Base-by-base conservation (phyloP, 35 echinoderm and acorn worm genomes). In the Acanthaster planci region DNA sequence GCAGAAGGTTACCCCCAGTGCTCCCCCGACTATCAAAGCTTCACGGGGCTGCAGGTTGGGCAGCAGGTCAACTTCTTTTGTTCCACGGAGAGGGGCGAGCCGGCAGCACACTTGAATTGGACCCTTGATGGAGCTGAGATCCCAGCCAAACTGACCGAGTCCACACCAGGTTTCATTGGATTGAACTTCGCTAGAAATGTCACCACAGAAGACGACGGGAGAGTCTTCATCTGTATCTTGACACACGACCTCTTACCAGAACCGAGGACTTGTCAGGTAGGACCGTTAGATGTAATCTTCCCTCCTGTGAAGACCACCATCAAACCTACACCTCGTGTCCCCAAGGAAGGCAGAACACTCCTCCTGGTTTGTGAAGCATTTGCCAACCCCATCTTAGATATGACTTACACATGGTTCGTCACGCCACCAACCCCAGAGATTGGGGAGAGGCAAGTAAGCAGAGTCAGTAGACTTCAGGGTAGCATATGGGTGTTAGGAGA, bases 211-310 rank as follows among this genome's bases (percentile, higher is more conserved):
- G 81, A 83, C 51, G 37, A 83, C 38, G n/a, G 53, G 29, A n/a
- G 35, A 37, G 14, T 7, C 5, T 59, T 83, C 18, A 21, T 57
- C 10, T 83, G 81, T 15, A 83, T 53, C 4, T 35, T 37, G 32
- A 59, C 81, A 30, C 56, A 83, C 36, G 56, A 27, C 1, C 52
- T 60, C 34, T 1, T 34, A 36, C 32, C 32, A 14, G 38, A 57
- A 57, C 53, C 81, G 44, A 51, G 54, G 38, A 58, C 52, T 0
- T 83, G 81, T 16, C 30, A 60, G 12, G 36, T 83, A 7, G 81
- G 81, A 22, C 81, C 81, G 7, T 31, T 83, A 7, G 56, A 83
- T 59, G 81, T 83, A 3, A 31, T 58, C 21, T 83, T 37, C 38
- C 81, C 81, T 16, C 81, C 81, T 14, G 35, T 51, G 7, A 16